Evolutionary conservation across 2,888 invertebrate species (phyloP), one percentile per base, ranked within the genome.

Genomic region (Mycalesis mineus): DNA sequence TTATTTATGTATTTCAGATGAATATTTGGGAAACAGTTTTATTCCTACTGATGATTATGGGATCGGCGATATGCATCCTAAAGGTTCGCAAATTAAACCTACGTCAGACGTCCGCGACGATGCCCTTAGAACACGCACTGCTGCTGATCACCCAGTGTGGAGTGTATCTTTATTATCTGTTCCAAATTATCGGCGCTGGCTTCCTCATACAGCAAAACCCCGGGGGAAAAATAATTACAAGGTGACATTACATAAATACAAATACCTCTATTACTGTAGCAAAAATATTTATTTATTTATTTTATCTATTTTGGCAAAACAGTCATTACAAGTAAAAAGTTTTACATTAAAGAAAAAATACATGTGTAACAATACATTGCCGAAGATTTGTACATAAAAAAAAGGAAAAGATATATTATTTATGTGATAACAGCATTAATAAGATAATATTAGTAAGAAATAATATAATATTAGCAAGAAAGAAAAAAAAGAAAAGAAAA

Each of bases 91-190:
- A 78, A 0, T 64, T 89, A 52, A 80, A 80, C 0, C 63, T 83
- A n/a, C 80, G 84, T 2, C 73, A 79, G 37, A 68, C 76, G 0
- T 73, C 84, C n/a, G 69, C 79, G 2, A 65, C 80, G 1, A 69
- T 91, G 69, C 90, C 90, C 45, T 80, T 95, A 64, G 95, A 95
- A 70, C 94, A 93, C 69, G 93, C 93, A 0, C 84, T 96, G 15
- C 84, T 96, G 37, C 91, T 96, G 5, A 93, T 95, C 39, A 95
- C 95, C 1, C 94, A 96, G 76, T 93, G 94, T 29, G 96, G 96
- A 3, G 93, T 95, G 58, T 95, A 94, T 76, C 91, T 95, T 14
- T 95, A 95, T 82, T 94, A 94, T 71, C 88, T 94, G 65, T 94
- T 95, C 73, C 94, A 94, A 72, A 93, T 95, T 48, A 94, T 95